These are phyloP conservation scores for Babylonia areolata DNA, from an alignment of 1,140 invertebrate species.

Conservation along the genomic window DNA sequence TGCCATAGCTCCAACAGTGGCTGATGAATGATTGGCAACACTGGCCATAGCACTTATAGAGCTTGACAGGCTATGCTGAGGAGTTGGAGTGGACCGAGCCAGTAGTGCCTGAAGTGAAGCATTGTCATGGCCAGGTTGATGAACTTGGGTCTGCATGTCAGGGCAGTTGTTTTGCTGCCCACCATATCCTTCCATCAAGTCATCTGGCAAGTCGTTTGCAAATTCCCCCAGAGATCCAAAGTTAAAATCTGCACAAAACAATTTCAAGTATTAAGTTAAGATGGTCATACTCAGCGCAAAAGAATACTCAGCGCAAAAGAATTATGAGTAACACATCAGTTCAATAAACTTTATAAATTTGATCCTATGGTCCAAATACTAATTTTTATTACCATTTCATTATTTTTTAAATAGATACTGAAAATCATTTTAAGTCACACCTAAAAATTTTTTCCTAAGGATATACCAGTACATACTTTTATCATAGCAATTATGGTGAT, in stretches of 20 bases:
- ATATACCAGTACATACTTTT: too few species aligned
- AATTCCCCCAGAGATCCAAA: constrained; percentile 56
- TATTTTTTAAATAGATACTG: too few species aligned
- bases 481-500: too few species aligned
- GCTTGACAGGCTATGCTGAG: constrained; percentile 56
- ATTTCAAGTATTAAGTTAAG: too few species aligned
- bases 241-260: constrained; percentile 56
- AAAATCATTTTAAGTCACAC: too few species aligned
- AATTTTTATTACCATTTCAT: too few species aligned
- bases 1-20: constrained; percentile 62
- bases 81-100: constrained; percentile 59
- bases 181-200: constrained; percentile 81
- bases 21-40: constrained; percentile 64
- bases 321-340: too few species aligned
- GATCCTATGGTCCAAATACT: too few species aligned
- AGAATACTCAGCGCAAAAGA: too few species aligned
- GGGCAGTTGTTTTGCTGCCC: constrained; percentile 66
- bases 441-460: too few species aligned
- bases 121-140: constrained; percentile 53
- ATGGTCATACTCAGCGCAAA: too few species aligned
- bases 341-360: too few species aligned
- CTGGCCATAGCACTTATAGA: constrained; percentile 33
- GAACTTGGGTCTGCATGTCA: constrained; percentile 49
- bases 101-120: constrained; percentile 67
- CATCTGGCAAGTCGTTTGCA: constrained; percentile 88